phyloP scores from a whole-genome alignment of 1,140 invertebrate species.

The Oncopeltus fasciatus region DNA sequence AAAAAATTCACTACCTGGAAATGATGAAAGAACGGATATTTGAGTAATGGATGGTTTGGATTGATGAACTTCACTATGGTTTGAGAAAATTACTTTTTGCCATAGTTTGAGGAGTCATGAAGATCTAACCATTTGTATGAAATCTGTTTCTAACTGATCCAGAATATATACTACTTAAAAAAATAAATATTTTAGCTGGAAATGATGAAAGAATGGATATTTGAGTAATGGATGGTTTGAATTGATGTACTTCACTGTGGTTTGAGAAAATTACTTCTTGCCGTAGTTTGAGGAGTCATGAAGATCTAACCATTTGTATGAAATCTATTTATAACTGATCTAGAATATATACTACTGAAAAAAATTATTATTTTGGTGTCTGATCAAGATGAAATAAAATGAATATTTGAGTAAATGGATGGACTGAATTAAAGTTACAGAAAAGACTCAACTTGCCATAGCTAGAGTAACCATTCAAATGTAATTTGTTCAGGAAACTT shows the following conservation, averaged over 20 bases:
- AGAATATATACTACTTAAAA: too few species aligned
- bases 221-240: neutral
- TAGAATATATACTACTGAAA: too few species aligned
- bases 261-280: too few species aligned
- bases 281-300: neutral
- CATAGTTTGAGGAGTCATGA: too few species aligned
- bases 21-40: conserved; percentile 4
- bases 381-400: neutral
- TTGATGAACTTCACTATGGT: neutral
- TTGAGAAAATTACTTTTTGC: too few species aligned
- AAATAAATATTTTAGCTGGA: too few species aligned
- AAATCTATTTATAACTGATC: neutral
- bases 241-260: neutral
- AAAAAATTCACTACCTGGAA: too few species aligned
- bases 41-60: neutral
- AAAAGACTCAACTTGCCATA: too few species aligned
- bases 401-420: neutral
- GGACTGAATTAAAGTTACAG: neutral
- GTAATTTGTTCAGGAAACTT: too few species aligned
- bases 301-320: neutral
- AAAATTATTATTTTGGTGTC: too few species aligned
- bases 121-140: too few species aligned
- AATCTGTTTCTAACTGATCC: too few species aligned
- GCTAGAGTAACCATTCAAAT: neutral
- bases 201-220: conserved; percentile 2